These are phyloP conservation scores for Thamnophis sirtalis DNA, from an alignment of 2,113 vertebrate genomes.

Conservation along the genomic window DNA sequence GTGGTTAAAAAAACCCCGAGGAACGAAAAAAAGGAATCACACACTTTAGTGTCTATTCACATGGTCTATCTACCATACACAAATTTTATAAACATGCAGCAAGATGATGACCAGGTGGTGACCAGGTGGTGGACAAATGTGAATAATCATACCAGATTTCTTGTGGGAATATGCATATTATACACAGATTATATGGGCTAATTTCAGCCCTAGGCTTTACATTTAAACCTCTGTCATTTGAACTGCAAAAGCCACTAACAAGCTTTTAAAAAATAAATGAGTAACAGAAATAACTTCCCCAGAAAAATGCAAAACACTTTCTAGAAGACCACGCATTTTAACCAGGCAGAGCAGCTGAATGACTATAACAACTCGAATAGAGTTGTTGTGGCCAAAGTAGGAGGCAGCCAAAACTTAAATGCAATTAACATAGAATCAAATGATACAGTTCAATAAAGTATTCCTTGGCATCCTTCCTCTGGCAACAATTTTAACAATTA, in stretches of 20 bases:
- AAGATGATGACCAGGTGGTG: slow-evolving; percentile 17
- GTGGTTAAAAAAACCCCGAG: not conserved
- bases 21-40: not conserved
- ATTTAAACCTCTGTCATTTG: not conserved
- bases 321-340: not conserved
- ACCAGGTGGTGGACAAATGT: slow-evolving; percentile 25
- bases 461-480: not conserved
- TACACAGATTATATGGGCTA: not conserved
- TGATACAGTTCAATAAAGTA: not conserved
- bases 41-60: slow-evolving; percentile 16
- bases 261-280: not conserved
- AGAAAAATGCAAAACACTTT: not conserved
- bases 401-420: not conserved
- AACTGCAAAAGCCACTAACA: not conserved
- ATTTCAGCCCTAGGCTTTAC: not conserved
- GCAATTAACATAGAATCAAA: not conserved
- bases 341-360: not conserved
- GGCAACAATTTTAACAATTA: not conserved
- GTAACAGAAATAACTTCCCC: not conserved
- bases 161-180: slow-evolving; percentile 17
- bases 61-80: not conserved
- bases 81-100: slow-evolving; percentile 11
- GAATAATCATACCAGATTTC: slow-evolving; percentile 8
- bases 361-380: not conserved
- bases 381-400: not conserved